phyloP scores from a whole-genome alignment of 1,140 invertebrate genomes.

The Pectinophora gossypiella region DNA sequence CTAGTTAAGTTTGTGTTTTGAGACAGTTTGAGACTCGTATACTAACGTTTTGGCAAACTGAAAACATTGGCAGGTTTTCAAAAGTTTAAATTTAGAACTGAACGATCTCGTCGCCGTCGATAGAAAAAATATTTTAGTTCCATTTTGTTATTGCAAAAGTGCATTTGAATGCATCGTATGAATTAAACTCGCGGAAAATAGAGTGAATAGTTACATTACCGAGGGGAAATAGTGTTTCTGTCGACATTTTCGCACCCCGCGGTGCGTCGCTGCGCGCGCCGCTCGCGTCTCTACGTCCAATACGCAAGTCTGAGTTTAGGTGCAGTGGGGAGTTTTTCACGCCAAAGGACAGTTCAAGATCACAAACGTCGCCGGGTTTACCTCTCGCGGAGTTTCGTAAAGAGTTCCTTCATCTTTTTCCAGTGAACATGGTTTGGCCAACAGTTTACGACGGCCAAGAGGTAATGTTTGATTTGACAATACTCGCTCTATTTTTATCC shows the following conservation, averaged over 20 bases:
- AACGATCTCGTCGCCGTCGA: background rate
- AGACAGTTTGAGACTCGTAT: no score
- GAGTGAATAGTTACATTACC: conserved; percentile 17
- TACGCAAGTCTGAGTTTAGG: conserved; percentile 57
- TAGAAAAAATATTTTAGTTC: background rate
- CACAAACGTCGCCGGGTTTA: conserved; percentile 49
- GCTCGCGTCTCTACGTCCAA: conserved; percentile 38
- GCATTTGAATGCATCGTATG: background rate
- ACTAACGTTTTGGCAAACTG: conserved; percentile 21
- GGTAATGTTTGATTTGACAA: conserved; percentile 32
- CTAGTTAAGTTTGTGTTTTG: no score
- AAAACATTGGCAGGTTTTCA: conserved; percentile 53
- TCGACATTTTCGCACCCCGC: conserved; percentile 35
- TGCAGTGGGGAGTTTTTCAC: conserved; percentile 55
- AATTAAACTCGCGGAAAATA: conserved; percentile 11
- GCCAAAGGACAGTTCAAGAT: conserved; percentile 72
- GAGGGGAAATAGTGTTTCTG: conserved; percentile 9
- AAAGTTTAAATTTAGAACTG: conserved; percentile 49
- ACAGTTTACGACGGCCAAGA: conserved; percentile 66
- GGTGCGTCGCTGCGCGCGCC: conserved; percentile 53
- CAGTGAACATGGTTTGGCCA: conserved; percentile 58
- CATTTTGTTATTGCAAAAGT: background rate
- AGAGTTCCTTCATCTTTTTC: conserved; percentile 33
- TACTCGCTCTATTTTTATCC: conserved; percentile 11
- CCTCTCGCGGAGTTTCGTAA: conserved; percentile 34